Percentiles rank a stretch among this genome's conserved stretches.
Conservation (phyloP, 1,140 invertebrate species). For the Eueides isabella region DNA sequence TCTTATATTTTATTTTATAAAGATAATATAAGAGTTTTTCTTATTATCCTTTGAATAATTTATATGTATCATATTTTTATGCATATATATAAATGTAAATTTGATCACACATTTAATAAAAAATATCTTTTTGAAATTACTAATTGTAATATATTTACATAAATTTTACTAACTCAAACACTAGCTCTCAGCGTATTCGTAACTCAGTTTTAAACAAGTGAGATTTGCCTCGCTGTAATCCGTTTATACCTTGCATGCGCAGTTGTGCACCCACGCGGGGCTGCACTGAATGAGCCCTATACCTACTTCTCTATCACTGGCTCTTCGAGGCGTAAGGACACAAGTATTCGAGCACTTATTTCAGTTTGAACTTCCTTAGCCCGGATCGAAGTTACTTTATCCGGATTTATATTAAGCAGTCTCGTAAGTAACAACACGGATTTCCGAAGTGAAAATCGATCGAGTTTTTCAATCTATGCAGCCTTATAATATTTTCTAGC, state of each 20-base stretch:
- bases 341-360: slow-evolving; percentile 70
- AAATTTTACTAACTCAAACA: not conserved
- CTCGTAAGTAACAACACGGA: slow-evolving; percentile 40
- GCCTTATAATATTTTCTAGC: slow-evolving; percentile 40
- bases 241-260: slow-evolving; percentile 58
- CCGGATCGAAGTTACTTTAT: slow-evolving; percentile 58
- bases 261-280: slow-evolving; percentile 58
- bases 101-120: not conserved
- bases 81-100: too few relatives aligned
- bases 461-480: slow-evolving; percentile 29
- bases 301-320: slow-evolving; percentile 59
- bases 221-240: slow-evolving; percentile 51
- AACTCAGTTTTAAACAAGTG: slow-evolving; percentile 70
- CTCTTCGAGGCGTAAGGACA: slow-evolving; percentile 61
- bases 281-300: slow-evolving; percentile 45
- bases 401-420: slow-evolving; percentile 51
- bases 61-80: too few relatives aligned
- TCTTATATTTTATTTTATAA: too few relatives aligned
- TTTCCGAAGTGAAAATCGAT: slow-evolving; percentile 43
- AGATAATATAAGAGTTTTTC: too few relatives aligned
- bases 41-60: too few relatives aligned
- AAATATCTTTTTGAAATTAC: not conserved
- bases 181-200: slow-evolving; percentile 53
- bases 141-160: not conserved
- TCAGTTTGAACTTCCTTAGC: slow-evolving; percentile 70